These are phyloP conservation scores for Chelmon rostratus DNA, from an alignment of 2,797 vertebrate genomes.

Conservation along the genomic window DNA sequence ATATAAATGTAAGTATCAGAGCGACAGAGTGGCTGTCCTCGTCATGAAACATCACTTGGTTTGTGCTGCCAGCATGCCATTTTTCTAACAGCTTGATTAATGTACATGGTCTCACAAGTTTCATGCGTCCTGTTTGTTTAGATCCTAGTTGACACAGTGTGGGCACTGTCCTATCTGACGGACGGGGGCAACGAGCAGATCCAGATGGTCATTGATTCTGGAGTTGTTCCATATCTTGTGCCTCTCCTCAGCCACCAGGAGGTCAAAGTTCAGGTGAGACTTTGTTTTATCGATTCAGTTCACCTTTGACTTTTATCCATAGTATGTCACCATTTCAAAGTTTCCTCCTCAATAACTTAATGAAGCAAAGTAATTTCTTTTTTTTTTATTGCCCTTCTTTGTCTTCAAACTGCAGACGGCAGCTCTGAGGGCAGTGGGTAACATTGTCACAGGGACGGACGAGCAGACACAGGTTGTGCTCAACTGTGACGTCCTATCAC, in stretches of 20 bases:
- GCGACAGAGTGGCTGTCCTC: background rate
- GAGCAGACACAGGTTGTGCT: constrained; percentile 99
- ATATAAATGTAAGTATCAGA: constrained; percentile 95
- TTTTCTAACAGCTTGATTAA: constrained; percentile 2
- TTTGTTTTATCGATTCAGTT: background rate
- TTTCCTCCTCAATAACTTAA: background rate
- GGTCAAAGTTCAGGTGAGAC: constrained; percentile 98
- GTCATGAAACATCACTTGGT: background rate
- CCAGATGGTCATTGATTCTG: constrained; percentile 99
- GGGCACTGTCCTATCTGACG: constrained; percentile 98
- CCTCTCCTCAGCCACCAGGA: constrained; percentile 99
- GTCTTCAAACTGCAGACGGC: constrained; percentile 88
- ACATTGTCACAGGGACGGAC: constrained; percentile 99
- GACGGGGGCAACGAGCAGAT: constrained; percentile 99
- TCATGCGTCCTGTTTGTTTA: constrained; percentile 65
- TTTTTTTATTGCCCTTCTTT: background rate
- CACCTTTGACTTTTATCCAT: background rate
- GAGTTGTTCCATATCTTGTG: constrained; percentile 97
- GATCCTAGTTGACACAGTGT: constrained; percentile 99
- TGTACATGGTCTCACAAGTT: background rate
- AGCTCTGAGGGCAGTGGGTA: constrained; percentile 97
- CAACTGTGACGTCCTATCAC: constrained; percentile 97
- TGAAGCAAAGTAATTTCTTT: background rate
- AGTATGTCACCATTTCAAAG: background rate
- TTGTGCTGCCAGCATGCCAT: background rate